Percentiles rank a stretch among this genome's conserved stretches.
Evolutionary conservation across 2,113 vertebrate species (phyloP).

Genomic region (Notarius quadriscutis): DNA sequence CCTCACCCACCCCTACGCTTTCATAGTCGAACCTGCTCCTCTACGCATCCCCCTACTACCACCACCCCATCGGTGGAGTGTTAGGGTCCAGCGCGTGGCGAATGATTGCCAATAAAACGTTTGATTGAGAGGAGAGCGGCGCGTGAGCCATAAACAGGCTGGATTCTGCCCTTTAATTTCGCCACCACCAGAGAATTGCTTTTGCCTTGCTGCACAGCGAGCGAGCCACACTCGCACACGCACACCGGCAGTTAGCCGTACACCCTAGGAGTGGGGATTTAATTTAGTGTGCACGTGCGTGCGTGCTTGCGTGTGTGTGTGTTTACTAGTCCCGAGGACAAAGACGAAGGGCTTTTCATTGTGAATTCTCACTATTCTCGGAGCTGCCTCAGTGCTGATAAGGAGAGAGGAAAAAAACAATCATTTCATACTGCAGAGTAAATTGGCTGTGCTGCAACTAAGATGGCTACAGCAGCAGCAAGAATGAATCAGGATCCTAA

Average conservation of each 20-base stretch:
- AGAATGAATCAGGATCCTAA: slow-evolving; percentile 17
- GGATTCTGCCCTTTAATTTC: slow-evolving; percentile 79
- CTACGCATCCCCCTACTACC: neutral
- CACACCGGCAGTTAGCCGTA: slow-evolving; percentile 74
- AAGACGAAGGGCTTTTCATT: slow-evolving; percentile 54
- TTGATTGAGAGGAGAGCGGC: slow-evolving; percentile 76
- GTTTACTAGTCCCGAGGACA: slow-evolving; percentile 52
- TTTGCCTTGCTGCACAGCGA: slow-evolving; percentile 70
- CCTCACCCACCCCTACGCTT: neutral
- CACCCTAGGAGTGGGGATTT: slow-evolving; percentile 75
- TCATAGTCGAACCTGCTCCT: slow-evolving; percentile 8
- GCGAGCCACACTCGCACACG: slow-evolving; percentile 56
- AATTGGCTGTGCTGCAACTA: slow-evolving; percentile 50
- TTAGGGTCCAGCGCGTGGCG: slow-evolving; percentile 62
- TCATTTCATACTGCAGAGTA: slow-evolving; percentile 56
- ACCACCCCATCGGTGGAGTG: slow-evolving; percentile 65
- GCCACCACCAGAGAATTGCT: slow-evolving; percentile 74
- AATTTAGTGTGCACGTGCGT: slow-evolving; percentile 65
- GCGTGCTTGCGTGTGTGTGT: slow-evolving; percentile 46
- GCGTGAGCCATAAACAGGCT: slow-evolving; percentile 74
- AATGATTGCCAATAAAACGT: slow-evolving; percentile 81
- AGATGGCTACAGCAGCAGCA: slow-evolving; percentile 46
- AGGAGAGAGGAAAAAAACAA: slow-evolving; percentile 44
- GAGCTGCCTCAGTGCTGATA: slow-evolving; percentile 46
- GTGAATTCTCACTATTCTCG: slow-evolving; percentile 51